Conservation (phyloP, 1,140 invertebrate genomes). For the Onthophagus taurus region DNA sequence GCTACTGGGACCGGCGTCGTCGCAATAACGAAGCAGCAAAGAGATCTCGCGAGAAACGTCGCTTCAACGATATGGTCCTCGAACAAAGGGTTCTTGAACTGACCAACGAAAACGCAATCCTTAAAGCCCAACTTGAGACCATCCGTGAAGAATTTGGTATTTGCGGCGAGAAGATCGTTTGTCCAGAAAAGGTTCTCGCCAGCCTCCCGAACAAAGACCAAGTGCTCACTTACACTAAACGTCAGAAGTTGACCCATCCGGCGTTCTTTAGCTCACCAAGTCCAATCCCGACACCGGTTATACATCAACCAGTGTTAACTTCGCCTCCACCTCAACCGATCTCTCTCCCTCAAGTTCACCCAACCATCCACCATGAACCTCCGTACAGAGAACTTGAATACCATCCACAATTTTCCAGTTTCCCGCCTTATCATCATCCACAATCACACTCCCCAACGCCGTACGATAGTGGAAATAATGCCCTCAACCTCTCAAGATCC, state of each 20-base stretch:
- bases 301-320: slow-evolving; percentile 48
- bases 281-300: slow-evolving; percentile 57
- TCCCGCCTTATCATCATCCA: slow-evolving; percentile 24
- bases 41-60: slow-evolving; percentile 88
- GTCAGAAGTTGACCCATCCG: slow-evolving; percentile 54
- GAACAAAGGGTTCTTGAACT: slow-evolving; percentile 89
- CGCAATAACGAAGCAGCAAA: slow-evolving; percentile 95
- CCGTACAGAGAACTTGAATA: slow-evolving; percentile 33
- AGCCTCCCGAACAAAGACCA: slow-evolving; percentile 73
- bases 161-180: slow-evolving; percentile 73
- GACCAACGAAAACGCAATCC: slow-evolving; percentile 87
- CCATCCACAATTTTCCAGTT: slow-evolving; percentile 27
- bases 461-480: slow-evolving; percentile 45
- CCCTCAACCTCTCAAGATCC: slow-evolving; percentile 52
- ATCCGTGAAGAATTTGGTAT: slow-evolving; percentile 92
- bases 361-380: slow-evolving; percentile 34
- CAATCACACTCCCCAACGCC: slow-evolving; percentile 37
- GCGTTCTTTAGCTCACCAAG: slow-evolving; percentile 42
- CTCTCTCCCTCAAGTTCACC: slow-evolving; percentile 23
- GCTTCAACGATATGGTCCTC: slow-evolving; percentile 94
- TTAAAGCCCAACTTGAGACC: slow-evolving; percentile 85
- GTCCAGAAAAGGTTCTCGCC: slow-evolving; percentile 77
- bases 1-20: slow-evolving; percentile 91
- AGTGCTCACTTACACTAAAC: slow-evolving; percentile 69
- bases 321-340: slow-evolving; percentile 40